Evolutionary conservation across 2,113 vertebrate genomes (phyloP).

Genomic region (Haemorhous mexicanus): DNA sequence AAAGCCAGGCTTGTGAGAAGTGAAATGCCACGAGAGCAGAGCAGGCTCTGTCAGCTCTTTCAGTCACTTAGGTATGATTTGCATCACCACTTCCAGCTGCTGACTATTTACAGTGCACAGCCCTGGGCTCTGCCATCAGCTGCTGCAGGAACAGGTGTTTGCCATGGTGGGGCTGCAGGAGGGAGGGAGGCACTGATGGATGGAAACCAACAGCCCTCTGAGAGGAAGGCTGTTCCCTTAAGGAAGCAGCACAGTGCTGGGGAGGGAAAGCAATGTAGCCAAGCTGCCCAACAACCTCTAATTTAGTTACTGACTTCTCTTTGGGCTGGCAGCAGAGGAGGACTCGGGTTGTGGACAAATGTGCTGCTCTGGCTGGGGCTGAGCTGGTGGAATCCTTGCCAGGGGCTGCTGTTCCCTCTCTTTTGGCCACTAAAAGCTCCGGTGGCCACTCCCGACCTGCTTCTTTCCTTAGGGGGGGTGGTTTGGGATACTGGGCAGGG

Average conservation of each 20-base stretch:
- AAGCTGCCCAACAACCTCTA: not conserved
- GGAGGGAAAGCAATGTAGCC: not conserved
- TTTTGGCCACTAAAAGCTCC: fast-evolving
- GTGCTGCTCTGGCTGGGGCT: not conserved
- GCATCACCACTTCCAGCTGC: slow-evolving; percentile 10
- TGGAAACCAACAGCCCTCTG: not conserved
- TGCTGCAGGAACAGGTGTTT: slow-evolving; percentile 42
- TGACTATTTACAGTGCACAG: slow-evolving; percentile 2
- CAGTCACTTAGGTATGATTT: not conserved
- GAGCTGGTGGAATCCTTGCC: not conserved
- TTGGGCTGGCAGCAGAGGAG: not conserved
- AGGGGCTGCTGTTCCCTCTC: not conserved
- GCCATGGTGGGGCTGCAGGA: not conserved
- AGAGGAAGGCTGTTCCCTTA: not conserved
- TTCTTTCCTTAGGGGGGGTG: not conserved
- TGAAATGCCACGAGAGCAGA: not conserved
- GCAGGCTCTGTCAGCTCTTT: not conserved
- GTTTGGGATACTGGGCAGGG: not conserved
- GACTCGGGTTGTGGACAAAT: not conserved
- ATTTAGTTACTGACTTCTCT: not conserved
- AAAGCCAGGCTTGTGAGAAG: slow-evolving; percentile 10
- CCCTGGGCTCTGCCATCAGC: slow-evolving; percentile 18
- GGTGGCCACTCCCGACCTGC: not conserved
- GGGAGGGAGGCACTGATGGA: not conserved
- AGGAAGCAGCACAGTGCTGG: not conserved